A percentile compares a stretch with the other conserved stretches of the same genome.
phyloP scores from a whole-genome alignment of 2,888 invertebrate species.

The Volucella inflata region DNA sequence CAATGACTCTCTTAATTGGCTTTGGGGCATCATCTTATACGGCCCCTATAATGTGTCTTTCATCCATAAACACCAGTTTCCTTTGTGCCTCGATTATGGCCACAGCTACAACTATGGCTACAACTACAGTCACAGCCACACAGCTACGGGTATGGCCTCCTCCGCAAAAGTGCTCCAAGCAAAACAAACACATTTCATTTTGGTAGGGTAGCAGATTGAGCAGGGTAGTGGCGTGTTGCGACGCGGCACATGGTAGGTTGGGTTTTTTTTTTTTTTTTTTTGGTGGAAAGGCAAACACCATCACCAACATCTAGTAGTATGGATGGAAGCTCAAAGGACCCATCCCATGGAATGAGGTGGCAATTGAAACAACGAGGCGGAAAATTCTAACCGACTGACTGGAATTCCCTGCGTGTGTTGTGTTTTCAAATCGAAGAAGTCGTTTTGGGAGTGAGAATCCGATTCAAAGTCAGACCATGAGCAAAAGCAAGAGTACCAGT shows the following conservation, averaged over 20 bases:
- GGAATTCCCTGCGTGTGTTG: constrained; percentile 17
- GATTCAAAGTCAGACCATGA: constrained; percentile 10
- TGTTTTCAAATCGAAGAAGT: constrained; percentile 11
- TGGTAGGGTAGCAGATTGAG: constrained; percentile 20
- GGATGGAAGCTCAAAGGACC: background rate
- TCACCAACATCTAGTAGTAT: background rate
- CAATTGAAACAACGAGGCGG: constrained; percentile 69
- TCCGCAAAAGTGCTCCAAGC: constrained; percentile 17
- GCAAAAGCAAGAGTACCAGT: background rate
- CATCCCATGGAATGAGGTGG: constrained; percentile 47
- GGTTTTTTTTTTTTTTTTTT: no score
- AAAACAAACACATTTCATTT: constrained; percentile 69
- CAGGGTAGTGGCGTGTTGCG: constrained; percentile 4
- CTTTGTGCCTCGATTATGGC: background rate
- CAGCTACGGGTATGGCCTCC: background rate
- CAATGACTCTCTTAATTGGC: constrained; percentile 73
- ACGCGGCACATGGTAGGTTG: background rate
- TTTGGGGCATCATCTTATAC: constrained; percentile 67
- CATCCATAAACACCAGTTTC: constrained; percentile 67
- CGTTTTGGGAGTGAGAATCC: no score
- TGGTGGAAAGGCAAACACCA: background rate
- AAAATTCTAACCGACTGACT: constrained; percentile 54
- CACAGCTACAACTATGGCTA: no score
- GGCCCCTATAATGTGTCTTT: constrained; percentile 57
- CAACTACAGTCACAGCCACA: no score